These are phyloP conservation scores for Cyrtorhinus lividipennis DNA, from an alignment of 1,140 invertebrate species.

Conservation along the genomic window DNA sequence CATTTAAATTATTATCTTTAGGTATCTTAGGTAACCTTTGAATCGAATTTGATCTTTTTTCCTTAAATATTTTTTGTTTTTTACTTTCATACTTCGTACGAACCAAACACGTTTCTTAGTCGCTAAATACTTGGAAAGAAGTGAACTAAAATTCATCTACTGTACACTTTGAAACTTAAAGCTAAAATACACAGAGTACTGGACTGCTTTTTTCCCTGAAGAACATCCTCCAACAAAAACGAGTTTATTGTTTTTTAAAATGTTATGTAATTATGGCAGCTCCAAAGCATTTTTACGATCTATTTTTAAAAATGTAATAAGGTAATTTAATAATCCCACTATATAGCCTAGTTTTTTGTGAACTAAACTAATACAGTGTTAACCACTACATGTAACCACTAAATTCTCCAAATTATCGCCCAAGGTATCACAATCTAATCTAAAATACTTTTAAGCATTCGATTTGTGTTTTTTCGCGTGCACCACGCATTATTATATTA, in stretches of 20 bases:
- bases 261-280: slow-evolving; percentile 17
- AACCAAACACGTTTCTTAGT: slow-evolving; percentile 14
- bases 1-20: background rate
- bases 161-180: background rate
- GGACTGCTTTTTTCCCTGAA: background rate
- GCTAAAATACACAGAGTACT: slow-evolving; percentile 1
- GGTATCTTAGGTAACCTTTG: slow-evolving; percentile 13
- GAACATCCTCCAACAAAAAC: background rate
- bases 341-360: slow-evolving; percentile 18
- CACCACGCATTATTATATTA: slow-evolving; percentile 11
- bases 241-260: slow-evolving; percentile 7
- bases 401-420: slow-evolving; percentile 19
- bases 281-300: slow-evolving; percentile 20
- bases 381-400: slow-evolving; percentile 12
- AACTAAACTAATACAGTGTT: slow-evolving; percentile 15
- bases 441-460: slow-evolving; percentile 22
- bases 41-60: slow-evolving; percentile 14
- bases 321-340: slow-evolving; percentile 16
- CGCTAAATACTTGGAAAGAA: slow-evolving; percentile 8
- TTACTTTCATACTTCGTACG: slow-evolving; percentile 6
- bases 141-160: background rate
- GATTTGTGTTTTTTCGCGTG: slow-evolving; percentile 18
- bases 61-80: background rate
- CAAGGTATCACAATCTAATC: slow-evolving; percentile 21
- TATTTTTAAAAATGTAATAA: slow-evolving; percentile 20